Percentiles rank a stretch among this genome's conserved stretches.
Conservation (phyloP, 2,888 invertebrate species). For the Cephus nigrinus region DNA sequence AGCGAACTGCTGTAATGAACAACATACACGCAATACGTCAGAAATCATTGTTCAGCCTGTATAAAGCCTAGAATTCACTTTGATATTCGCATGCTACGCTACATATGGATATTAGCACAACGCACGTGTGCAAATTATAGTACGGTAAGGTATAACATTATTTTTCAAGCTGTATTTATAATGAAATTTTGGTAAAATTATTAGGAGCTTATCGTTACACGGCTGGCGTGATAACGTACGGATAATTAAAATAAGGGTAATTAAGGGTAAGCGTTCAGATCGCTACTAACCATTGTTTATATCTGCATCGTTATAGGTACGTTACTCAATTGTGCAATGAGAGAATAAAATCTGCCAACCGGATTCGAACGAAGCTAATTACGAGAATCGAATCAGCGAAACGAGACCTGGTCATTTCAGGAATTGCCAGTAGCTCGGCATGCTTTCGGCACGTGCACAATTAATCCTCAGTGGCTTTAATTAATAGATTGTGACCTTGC, state of each 20-base stretch:
- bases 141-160: not conserved
- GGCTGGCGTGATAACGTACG: not conserved
- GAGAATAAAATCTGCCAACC: not conserved
- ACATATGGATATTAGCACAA: not conserved
- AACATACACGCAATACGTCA: not conserved
- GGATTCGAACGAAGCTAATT: slow-evolving; percentile 41
- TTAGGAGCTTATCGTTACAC: not conserved
- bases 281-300: not conserved
- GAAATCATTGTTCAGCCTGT: not conserved
- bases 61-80: not conserved
- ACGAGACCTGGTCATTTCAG: not conserved
- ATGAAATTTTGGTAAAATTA: not conserved
- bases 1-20: not conserved
- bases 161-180: not conserved
- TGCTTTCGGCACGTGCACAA: not conserved
- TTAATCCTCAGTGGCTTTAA: not conserved
- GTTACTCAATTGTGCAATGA: not conserved
- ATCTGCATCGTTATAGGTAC: not conserved
- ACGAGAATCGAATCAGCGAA: slow-evolving; percentile 25
- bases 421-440: not conserved
- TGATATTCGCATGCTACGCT: not conserved
- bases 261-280: not conserved
- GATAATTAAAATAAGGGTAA: not conserved
- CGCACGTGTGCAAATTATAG: not conserved
- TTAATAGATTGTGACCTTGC: not conserved